These are phyloP conservation scores for Drosophila mettleri DNA, from an alignment of 2,888 invertebrate genomes.

Conservation along the genomic window DNA sequence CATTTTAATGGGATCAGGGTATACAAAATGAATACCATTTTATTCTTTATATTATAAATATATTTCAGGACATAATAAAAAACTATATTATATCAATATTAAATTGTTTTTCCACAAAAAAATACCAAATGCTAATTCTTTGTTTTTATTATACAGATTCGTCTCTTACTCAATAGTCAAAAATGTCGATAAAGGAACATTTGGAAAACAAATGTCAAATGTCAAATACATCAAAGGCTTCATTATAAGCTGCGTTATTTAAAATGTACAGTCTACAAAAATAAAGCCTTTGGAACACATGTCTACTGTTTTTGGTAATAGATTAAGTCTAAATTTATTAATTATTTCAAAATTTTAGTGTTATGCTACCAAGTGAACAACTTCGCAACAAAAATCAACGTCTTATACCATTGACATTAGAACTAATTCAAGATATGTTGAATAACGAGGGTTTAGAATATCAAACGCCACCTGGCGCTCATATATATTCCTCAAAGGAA, in stretches of 20 bases:
- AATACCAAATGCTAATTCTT: no score
- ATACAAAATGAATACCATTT: no score
- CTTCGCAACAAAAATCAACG: constrained; percentile 8
- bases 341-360: constrained; percentile 13
- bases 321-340: background rate
- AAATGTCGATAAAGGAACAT: background rate
- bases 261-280: background rate
- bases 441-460: constrained; percentile 17
- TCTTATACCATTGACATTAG: constrained; percentile 30
- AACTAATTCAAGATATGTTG: constrained; percentile 38
- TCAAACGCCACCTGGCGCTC: constrained; percentile 34
- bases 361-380: constrained; percentile 29
- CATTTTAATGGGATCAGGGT: no score
- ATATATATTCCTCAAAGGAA: background rate
- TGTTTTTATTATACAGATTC: background rate
- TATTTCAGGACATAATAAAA: no score
- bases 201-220: background rate
- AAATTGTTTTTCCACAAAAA: no score
- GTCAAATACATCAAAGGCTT: background rate
- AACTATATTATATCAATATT: no score
- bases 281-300: background rate
- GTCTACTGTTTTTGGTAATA: constrained; percentile 5
- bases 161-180: background rate
- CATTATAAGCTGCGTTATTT: no score
- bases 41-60: background rate